These are phyloP conservation scores for Notodonta ziczac DNA, from an alignment of 2,888 invertebrate genomes.

Conservation along the genomic window DNA sequence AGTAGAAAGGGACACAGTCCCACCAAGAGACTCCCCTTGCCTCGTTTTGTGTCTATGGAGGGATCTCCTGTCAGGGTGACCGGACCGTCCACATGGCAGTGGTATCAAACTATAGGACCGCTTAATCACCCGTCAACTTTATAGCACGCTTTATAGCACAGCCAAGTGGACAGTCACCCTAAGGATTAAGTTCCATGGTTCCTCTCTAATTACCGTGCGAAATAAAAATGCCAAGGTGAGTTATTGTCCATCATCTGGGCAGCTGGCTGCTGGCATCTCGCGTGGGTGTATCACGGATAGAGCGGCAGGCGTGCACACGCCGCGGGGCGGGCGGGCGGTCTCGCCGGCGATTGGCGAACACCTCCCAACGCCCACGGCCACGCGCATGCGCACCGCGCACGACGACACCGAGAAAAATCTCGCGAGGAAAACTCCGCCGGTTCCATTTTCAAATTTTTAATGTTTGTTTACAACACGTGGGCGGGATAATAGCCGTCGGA, in stretches of 20 bases:
- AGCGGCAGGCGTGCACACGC: slow-evolving; percentile 60
- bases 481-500: slow-evolving; percentile 57
- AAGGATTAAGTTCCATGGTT: too few relatives aligned
- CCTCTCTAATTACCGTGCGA: too few relatives aligned
- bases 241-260: slow-evolving; percentile 17
- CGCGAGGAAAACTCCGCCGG: slow-evolving; percentile 63
- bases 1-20: too few relatives aligned
- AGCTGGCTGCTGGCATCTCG: slow-evolving; percentile 16
- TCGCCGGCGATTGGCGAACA: slow-evolving; percentile 79
- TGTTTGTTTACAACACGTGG: slow-evolving; percentile 65
- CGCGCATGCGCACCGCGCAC: slow-evolving; percentile 73
- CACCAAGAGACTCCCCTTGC: too few relatives aligned
- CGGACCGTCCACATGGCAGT: too few relatives aligned
- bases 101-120: too few relatives aligned
- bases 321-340: slow-evolving; percentile 81
- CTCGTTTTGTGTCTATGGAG: too few relatives aligned
- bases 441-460: slow-evolving; percentile 60
- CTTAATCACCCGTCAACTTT: too few relatives aligned
- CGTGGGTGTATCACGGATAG: slow-evolving; percentile 44
- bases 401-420: slow-evolving; percentile 67
- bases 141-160: too few relatives aligned
- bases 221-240: slow-evolving; percentile 4
- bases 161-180: too few relatives aligned
- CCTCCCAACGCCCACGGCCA: slow-evolving; percentile 85
- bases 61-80: too few relatives aligned